phyloP scores from a whole-genome alignment of 1,140 invertebrate genomes.

The Macrobrachium nipponense region DNA sequence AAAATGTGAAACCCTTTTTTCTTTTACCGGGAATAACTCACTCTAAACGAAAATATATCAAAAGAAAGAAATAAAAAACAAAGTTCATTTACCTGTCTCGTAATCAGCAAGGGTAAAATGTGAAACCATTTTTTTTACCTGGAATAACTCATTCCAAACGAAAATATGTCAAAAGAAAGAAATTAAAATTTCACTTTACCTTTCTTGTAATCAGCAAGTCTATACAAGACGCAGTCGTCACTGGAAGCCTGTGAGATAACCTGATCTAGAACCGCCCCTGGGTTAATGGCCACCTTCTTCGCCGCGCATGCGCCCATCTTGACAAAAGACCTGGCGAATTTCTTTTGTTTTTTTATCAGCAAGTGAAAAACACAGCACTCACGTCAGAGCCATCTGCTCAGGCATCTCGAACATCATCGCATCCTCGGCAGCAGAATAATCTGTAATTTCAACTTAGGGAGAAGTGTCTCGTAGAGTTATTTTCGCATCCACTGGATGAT shows the following conservation, averaged over 20 bases:
- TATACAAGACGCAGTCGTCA: conserved; percentile 86
- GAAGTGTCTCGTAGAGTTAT: too few species aligned
- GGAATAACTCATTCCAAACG: neutral
- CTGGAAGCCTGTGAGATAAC: conserved; percentile 84
- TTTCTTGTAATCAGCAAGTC: conserved; percentile 90
- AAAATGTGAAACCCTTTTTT: too few species aligned
- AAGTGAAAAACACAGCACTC: neutral
- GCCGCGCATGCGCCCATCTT: conserved; percentile 65
- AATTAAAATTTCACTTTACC: conserved; percentile 45
- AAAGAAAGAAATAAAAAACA: neutral
- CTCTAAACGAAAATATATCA: conserved; percentile 29
- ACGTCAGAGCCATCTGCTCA: neutral
- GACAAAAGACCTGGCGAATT: neutral
- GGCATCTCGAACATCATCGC: neutral
- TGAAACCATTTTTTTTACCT: too few species aligned
- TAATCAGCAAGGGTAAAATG: too few species aligned
- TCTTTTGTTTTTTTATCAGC: neutral
- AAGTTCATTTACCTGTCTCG: too few species aligned
- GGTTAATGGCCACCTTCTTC: conserved; percentile 67
- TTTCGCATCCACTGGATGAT: too few species aligned
- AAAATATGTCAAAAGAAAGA: conserved; percentile 4
- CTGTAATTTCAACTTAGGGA: neutral
- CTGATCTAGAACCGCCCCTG: conserved; percentile 84
- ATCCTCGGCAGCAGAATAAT: neutral
- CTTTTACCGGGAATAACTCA: too few species aligned